Base-by-base conservation (phyloP, 1,140 invertebrate genomes). In the Hyposmocoma kahamanoa region DNA sequence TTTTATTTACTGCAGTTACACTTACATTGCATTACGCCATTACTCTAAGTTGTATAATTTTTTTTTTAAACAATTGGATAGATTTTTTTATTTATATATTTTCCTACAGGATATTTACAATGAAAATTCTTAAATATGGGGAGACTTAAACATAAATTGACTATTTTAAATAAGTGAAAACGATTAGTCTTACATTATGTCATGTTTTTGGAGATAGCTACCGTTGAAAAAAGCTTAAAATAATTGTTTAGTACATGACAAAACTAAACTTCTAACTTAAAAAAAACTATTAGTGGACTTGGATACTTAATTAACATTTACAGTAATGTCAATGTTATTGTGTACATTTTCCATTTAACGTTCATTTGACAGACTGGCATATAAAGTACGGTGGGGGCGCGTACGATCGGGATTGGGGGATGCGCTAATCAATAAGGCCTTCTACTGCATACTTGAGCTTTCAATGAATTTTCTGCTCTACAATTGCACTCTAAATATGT, bases 141-240 rank as follows among this genome's bases (percentile, higher is more conserved):
- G 18, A 36, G 32, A 36, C 32, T 36, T 36, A 36, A 36, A 15
- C 8, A 36, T 57, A 71, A 59, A 56, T 65, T 65, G 62, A 67
- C 66, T 70, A 64, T 59, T 61, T 56, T 55, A 56, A 47, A 59
- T 59, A 42, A 42, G 59, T 58, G 50, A 48, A 59, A n/a, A 56
- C 50, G 45, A 51, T 60, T 50, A 67, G 48, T 59, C 67, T 62
- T 66, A 67, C 24, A 50, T 47, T 65, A 68, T 68, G 70, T 73
- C 70, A 73, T 71, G 67, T 67, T 61, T n/a, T n/a, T 53, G 21
- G 54, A 69, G 52, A 64, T 69, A 71, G 63, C 68, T 78, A 73
- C 62, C 62, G 49, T 58, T 24, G 10, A 62, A 52, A 47, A 43
- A 17, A 6, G 32, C 46, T 32, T 20, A 43, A 53, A 26, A 39